Evolutionary conservation across 1,140 invertebrate genomes (phyloP).

Genomic region (Cepaea nemoralis): DNA sequence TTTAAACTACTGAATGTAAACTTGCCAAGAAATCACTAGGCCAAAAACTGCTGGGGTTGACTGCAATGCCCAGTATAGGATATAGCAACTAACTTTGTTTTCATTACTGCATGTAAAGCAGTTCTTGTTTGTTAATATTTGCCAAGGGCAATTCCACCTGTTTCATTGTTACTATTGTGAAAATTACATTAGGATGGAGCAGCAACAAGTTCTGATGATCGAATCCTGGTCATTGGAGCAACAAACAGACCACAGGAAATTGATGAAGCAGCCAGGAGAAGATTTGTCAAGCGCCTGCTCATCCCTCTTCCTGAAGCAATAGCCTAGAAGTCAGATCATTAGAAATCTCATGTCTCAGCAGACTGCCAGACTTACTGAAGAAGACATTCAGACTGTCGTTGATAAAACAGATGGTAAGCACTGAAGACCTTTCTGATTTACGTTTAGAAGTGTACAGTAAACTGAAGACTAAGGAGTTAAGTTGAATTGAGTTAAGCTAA

Average conservation of each 20-base stretch:
- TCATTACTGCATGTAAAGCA: too few relatives aligned
- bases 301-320: conserved; percentile 88
- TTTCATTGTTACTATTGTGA: neutral
- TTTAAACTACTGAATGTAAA: too few relatives aligned
- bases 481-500: too few relatives aligned
- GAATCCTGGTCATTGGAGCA: conserved; percentile 95
- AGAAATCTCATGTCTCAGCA: conserved; percentile 85
- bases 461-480: too few relatives aligned
- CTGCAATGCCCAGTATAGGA: too few relatives aligned
- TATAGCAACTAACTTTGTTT: too few relatives aligned
- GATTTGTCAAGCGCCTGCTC: conserved; percentile 95
- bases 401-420: conserved; percentile 81
- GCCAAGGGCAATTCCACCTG: too few relatives aligned
- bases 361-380: conserved; percentile 79
- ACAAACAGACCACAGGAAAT: conserved; percentile 93
- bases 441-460: too few relatives aligned
- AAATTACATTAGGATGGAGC: conserved; percentile 68
- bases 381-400: conserved; percentile 82
- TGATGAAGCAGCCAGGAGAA: conserved; percentile 88
- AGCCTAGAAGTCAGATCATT: conserved; percentile 84
- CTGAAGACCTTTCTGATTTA: too few relatives aligned
- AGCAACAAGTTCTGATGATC: conserved; percentile 79
- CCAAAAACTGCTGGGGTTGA: too few relatives aligned
- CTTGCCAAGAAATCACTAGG: too few relatives aligned
- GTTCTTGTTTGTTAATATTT: too few relatives aligned